These are phyloP conservation scores for Parauchenoglanis ngamensis DNA, from an alignment of 2,797 vertebrate species.

Conservation along the genomic window DNA sequence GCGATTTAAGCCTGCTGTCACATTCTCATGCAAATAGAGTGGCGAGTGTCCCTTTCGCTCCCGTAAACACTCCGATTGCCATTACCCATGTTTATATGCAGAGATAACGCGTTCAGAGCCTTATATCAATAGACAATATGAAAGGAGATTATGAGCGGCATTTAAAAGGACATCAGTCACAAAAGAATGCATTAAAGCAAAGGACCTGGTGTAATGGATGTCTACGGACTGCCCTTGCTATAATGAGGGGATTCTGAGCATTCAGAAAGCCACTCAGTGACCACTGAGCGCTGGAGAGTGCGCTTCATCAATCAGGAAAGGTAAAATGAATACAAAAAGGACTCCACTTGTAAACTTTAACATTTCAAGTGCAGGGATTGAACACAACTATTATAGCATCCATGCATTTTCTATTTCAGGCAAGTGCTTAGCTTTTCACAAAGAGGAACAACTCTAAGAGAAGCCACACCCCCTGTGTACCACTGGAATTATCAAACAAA, in stretches of 20 bases:
- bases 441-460: neutral
- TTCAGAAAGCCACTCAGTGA: constrained; percentile 32
- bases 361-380: neutral
- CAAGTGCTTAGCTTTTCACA: constrained; percentile 6
- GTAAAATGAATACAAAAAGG: constrained; percentile 20
- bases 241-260: constrained; percentile 34
- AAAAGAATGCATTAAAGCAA: constrained; percentile 59
- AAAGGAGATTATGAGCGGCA: constrained; percentile 60
- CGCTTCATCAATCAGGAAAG: constrained; percentile 16
- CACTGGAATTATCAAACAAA: neutral
- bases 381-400: neutral
- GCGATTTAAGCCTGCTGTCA: constrained; percentile 45
- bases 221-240: constrained; percentile 56
- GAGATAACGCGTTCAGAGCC: constrained; percentile 55
- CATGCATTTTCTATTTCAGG: neutral
- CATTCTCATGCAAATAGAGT: constrained; percentile 60
- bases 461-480: neutral
- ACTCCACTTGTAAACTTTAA: neutral
- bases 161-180: constrained; percentile 64
- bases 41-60: constrained; percentile 50
- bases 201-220: constrained; percentile 54
- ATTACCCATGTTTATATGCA: constrained; percentile 60
- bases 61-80: constrained; percentile 50
- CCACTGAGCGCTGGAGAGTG: neutral
- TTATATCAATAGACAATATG: constrained; percentile 54